Percentiles rank a stretch among this genome's conserved stretches.
phyloP scores from a whole-genome alignment of 37 sponge, comb jelly and placozoan species.

The Mnemiopsis leidyi region DNA sequence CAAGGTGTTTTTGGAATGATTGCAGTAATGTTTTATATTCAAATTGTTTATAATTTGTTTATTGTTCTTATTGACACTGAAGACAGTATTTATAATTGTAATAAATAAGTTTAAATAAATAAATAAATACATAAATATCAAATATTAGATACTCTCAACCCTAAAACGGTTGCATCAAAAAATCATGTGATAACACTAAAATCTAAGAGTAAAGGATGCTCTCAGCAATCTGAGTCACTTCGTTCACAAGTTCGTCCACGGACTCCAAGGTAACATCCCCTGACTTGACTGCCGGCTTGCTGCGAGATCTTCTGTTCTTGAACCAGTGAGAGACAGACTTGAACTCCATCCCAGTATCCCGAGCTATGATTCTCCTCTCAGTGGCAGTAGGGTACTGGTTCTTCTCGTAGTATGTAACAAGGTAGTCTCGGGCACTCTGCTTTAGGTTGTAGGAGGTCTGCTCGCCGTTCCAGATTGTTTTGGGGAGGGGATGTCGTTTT shows the following conservation, averaged over 20 bases:
- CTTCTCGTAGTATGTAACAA: background rate
- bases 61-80: background rate
- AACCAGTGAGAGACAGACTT: constrained; percentile 54
- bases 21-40: background rate
- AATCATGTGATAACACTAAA: too few species aligned
- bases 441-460: constrained; percentile 43
- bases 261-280: background rate
- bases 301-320: constrained; percentile 45
- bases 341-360: constrained; percentile 42
- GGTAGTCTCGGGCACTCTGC: constrained; percentile 23
- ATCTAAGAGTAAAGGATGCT: background rate
- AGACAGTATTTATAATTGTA: background rate
- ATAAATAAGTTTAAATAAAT: background rate
- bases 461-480: constrained; percentile 45
- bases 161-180: background rate
- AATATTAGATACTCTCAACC: background rate
- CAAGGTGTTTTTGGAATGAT: background rate
- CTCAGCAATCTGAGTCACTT: background rate
- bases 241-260: background rate
- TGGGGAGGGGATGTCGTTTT: constrained; percentile 46
- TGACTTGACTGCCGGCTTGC: background rate
- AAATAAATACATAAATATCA: constrained; percentile 33
- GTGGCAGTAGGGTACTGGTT: constrained; percentile 51
- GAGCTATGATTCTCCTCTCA: constrained; percentile 34
- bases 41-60: background rate